Base-by-base conservation (phyloP, 64 coral and sea anemone genomes). In the Dendrophyllia cribrosa region DNA sequence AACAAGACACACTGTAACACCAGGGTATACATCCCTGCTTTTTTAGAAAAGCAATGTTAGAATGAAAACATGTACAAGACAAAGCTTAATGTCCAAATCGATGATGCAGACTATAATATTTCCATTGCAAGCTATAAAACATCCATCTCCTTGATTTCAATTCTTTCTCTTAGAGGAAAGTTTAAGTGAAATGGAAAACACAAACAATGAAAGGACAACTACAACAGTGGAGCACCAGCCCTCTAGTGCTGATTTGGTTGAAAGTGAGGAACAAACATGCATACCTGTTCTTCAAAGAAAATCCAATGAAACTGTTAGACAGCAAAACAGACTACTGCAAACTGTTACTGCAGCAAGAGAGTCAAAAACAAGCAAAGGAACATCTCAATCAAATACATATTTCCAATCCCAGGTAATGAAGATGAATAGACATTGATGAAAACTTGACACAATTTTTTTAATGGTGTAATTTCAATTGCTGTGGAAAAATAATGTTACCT, bases 291-390 rank as follows among this genome's bases (percentile, higher is more conserved):
- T 6, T 5, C 43, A 84, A 67, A 66, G 9, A 9, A 10, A 49
- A 15, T 50, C 80, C 51, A 50, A 7, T 21, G 60, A 22, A 14
- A 24, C 10, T 46, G 9, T 25, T 9, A 67, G n/a, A 49, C 60
- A 84, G 19, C 61, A 84, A 17, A 47, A 67, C 61, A 84, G 45
- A 84, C 20, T 50, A 9, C 3, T 12, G 22, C 80, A 66, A 84
- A 51, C 19, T 24, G 45, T 68, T 51, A 9, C 46, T 48, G 9
- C 0, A n/a, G 8, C 0, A n/a, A 49, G 20, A 14, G 62, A 49
- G 0, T 51, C 19, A 68, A 84, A 47, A 43, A 6, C 34, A 17
- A 46, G 19, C 43, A 68, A 43, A 84, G 80, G 20, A 84, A 68
- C 34, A 45, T 5, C 5, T 67, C 80, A 48, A 68, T 22, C 61